These are phyloP conservation scores for Creontiades dilutus DNA, from an alignment of 2,888 invertebrate species.

Conservation along the genomic window DNA sequence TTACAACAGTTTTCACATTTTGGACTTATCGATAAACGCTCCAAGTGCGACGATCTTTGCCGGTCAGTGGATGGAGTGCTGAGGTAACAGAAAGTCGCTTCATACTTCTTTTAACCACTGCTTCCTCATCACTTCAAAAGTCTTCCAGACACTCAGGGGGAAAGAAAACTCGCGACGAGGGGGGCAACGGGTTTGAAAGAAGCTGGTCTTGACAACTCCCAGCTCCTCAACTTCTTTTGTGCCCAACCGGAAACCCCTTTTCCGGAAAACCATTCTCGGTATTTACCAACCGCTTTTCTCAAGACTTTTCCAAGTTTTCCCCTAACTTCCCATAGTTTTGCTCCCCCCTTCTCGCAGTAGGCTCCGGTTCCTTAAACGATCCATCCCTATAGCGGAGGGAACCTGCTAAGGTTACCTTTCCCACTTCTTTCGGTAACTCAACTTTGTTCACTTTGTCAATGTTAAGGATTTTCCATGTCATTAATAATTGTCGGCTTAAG, in stretches of 20 bases:
- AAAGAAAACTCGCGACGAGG: too few species aligned
- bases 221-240: slow-evolving; percentile 40
- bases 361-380: background rate
- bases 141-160: too few species aligned
- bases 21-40: too few species aligned
- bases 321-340: background rate
- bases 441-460: slow-evolving; percentile 34
- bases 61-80: too few species aligned
- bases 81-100: too few species aligned
- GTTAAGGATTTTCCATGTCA: slow-evolving; percentile 34
- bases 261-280: background rate
- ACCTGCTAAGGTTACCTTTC: background rate
- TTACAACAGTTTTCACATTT: too few species aligned
- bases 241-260: slow-evolving; percentile 20
- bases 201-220: slow-evolving; percentile 33
- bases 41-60: too few species aligned
- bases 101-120: too few species aligned
- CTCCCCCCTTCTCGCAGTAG: background rate
- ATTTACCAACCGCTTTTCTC: slow-evolving; percentile 8
- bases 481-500: slow-evolving; percentile 36
- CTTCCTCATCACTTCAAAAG: too few species aligned
- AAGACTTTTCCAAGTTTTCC: background rate
- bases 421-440: slow-evolving; percentile 11
- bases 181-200: background rate
- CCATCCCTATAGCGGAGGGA: background rate